These are phyloP conservation scores for Propithecus deckenii DNA, from an alignment of 2,797 vertebrate species.

Conservation along the genomic window DNA sequence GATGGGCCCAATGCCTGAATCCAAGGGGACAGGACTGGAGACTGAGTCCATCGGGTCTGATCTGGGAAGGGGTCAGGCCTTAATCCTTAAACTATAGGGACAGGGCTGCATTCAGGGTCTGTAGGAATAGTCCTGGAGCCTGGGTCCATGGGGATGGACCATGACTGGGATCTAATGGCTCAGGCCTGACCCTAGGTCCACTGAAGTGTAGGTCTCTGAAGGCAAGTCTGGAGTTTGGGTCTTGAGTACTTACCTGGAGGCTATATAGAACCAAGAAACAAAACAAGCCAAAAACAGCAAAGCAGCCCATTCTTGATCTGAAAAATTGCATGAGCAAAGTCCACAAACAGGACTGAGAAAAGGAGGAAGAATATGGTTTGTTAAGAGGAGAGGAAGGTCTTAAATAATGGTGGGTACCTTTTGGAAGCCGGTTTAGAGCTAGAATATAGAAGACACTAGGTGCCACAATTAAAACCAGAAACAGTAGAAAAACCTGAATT, in stretches of 20 bases:
- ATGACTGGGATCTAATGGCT: not conserved
- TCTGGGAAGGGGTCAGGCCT: not conserved
- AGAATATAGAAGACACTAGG: not conserved
- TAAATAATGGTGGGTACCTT: not conserved
- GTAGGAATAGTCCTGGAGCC: not conserved
- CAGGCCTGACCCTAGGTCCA: not conserved
- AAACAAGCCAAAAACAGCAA: not conserved
- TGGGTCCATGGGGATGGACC: not conserved
- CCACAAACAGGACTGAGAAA: not conserved
- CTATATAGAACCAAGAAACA: not conserved
- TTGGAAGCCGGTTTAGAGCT: not conserved
- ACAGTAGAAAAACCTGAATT: not conserved
- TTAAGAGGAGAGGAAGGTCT: not conserved
- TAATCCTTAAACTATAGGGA: not conserved
- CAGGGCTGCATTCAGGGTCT: not conserved
- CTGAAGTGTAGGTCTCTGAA: not conserved
- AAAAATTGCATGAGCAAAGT: not conserved
- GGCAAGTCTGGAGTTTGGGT: not conserved
- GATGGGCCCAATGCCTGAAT: not conserved
- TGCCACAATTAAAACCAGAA: not conserved
- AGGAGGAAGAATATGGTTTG: not conserved
- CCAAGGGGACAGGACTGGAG: not conserved
- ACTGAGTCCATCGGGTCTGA: not conserved
- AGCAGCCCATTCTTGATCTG: not conserved
- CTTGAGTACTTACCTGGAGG: not conserved